Base-by-base conservation (phyloP, 2,888 invertebrate genomes). In the Nebria salina region DNA sequence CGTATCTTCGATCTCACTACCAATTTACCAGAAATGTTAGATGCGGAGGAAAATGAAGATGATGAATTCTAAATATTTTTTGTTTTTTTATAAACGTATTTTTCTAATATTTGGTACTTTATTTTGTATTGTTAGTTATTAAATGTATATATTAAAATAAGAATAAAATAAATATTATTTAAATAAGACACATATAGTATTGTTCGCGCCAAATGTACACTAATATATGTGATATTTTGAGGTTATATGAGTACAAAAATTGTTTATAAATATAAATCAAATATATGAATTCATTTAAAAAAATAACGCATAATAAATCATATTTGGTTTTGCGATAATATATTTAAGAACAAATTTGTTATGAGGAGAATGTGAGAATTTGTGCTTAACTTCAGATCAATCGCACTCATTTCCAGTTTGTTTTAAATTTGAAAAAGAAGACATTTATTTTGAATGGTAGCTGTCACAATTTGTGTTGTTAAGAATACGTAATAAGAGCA, bases 11-110 rank as follows among this genome's bases (percentile, higher is more conserved):
- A 54, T 54, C 8, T 68, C 8, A 72, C 3, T 64, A 73, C 6
- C 73, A 13, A 26, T 65, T 20, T n/a, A 15, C 13, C 26, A 9
- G 34, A 54, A 20, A 15, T 65, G 6, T 11, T 42, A 86, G 84
- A 81, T 85, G 84, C 54, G 9, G 65, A 78, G 75, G 70, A 68
- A 70, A 70, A 70, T 26, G 70, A 25, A 25, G 70, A 70, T 70
- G 70, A 20, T 70, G 70, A 70, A 25, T 26, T 70, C 34, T 70
- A 70, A 68, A 11, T 68, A 13, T 68, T 7, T 54, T 54, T 54
- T 11, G 4, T 54, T 54, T 54, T 5, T 54, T 8, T 54, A 54
- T 54, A 54, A 34, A 34, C 34, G 34, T 34, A 34, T 34, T 34
- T 34, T 34, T 4, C 34, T 34, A 34, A 1, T 34, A 34, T 34